Base-by-base conservation (phyloP, 2,888 invertebrate genomes). In the Lasioglossum calceatum region DNA sequence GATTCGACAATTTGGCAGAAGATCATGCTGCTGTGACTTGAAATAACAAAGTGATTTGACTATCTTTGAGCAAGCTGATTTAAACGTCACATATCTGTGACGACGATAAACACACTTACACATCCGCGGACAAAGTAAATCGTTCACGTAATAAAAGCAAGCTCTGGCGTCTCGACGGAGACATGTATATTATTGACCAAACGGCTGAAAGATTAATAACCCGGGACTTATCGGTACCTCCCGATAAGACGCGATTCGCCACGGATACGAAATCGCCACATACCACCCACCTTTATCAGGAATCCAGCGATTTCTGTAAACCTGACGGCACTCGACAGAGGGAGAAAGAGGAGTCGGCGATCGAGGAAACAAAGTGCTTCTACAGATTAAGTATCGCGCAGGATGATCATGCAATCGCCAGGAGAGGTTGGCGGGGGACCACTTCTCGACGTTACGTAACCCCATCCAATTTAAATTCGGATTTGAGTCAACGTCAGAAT, bases 121-220 rank as follows among this genome's bases (percentile, higher is more conserved):
- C 23, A 54, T 16, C 32, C 16, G 32, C 67, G 67, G 64, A 81
- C 64, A 82, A 73, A 61, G 61, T 19, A 42, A 54, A 54, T 27
- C 10, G 72, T 39, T 14, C 19, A 58, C 27, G 36, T 23, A 58
- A 77, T n/a, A 79, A 61, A 74, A n/a, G 36, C 77, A 47, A 54
- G 14, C 27, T 67, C 12, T 44, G 54, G 50, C 77, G 36, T 32
- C 14, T 12, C 2, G 23, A 32, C 23, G 61, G 27, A 7, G 27
- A 61, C 54, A 5, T 4, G 47, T 47, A 47, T 82, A 75, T 83
- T 58, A 58, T 36, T 23, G 42, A 47, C 39, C 36, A 36, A 47
- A 74, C 14, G 2, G 14, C 4, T 8, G 2, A 70, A 50, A 54
- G 70, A 85, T 85, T 85, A 75, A 84, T 54, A 77, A 54, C 27